A percentile compares a stretch with the other conserved stretches of the same genome.
phyloP scores from a whole-genome alignment of 2,113 vertebrate species.

The Salminus brasiliensis region DNA sequence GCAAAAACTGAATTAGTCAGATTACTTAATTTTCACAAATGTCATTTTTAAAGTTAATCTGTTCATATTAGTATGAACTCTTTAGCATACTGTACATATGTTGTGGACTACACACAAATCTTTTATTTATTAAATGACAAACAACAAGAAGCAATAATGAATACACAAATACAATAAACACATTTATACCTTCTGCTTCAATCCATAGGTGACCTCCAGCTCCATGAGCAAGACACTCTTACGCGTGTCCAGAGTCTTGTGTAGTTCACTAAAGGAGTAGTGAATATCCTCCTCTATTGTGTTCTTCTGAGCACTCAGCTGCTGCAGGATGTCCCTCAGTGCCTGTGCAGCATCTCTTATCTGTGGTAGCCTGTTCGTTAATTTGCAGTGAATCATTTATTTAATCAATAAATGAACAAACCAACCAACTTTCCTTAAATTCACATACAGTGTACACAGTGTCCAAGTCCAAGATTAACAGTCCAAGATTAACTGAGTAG shows the following conservation, averaged over 20 bases:
- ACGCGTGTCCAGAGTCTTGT: constrained; percentile 94
- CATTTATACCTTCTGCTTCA: constrained; percentile 89
- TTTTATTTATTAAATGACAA: no score
- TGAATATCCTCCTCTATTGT: constrained; percentile 97
- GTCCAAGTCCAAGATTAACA: no score
- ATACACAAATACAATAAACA: background rate
- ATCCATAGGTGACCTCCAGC: constrained; percentile 94
- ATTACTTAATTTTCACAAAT: no score
- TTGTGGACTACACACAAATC: no score
- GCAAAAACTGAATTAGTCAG: no score
- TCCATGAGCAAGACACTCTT: constrained; percentile 98
- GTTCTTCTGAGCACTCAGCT: constrained; percentile 89
- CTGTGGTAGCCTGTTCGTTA: constrained; percentile 85
- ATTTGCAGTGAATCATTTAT: background rate
- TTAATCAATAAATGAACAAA: background rate
- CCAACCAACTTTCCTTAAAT: background rate
- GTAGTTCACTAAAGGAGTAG: constrained; percentile 92
- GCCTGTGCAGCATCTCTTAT: constrained; percentile 86
- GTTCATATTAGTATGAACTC: no score
- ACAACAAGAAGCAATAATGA: no score
- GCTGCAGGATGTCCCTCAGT: constrained; percentile 91
- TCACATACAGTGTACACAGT: no score
- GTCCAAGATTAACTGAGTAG: no score
- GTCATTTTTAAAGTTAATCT: no score
- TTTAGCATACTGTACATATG: no score